These are phyloP conservation scores for Turdus rufiventris DNA, from an alignment of 2,113 vertebrate genomes.

Conservation along the genomic window DNA sequence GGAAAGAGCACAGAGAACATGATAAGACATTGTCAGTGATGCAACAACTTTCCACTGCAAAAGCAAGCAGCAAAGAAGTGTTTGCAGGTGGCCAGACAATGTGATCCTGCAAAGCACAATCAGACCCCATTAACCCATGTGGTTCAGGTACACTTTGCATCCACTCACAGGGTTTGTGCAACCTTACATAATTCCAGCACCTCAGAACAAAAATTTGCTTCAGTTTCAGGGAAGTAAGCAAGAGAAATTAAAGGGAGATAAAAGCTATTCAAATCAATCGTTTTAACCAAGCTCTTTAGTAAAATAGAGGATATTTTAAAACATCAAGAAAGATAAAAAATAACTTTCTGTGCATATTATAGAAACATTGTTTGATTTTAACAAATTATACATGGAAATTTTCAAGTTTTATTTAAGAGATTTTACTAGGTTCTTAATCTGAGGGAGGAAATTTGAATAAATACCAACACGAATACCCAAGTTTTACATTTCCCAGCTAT, in stretches of 20 bases:
- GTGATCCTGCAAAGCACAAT: neutral
- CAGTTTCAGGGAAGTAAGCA: neutral
- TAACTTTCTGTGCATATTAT: neutral
- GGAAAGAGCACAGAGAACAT: neutral
- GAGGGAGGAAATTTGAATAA: neutral
- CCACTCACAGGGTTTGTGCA: neutral
- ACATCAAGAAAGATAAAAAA: neutral
- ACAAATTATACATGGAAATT: neutral
- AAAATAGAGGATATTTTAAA: neutral
- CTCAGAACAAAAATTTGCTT: neutral
- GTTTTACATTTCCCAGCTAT: neutral
- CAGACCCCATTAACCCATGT: fast-evolving
- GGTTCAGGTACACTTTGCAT: neutral
- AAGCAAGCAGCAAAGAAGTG: neutral
- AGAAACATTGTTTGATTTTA: neutral
- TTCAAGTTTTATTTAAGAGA: neutral
- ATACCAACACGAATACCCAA: neutral
- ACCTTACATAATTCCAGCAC: neutral
- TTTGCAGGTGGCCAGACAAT: neutral
- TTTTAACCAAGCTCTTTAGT: neutral
- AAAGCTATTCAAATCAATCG: neutral
- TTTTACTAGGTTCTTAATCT: neutral
- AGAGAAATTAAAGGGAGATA: neutral
- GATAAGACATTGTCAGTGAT: neutral
- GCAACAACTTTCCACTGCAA: neutral